Percentiles rank a stretch among this genome's conserved stretches.
Conservation (phyloP, 2,888 invertebrate genomes). For the Meteorus cinctellus region DNA sequence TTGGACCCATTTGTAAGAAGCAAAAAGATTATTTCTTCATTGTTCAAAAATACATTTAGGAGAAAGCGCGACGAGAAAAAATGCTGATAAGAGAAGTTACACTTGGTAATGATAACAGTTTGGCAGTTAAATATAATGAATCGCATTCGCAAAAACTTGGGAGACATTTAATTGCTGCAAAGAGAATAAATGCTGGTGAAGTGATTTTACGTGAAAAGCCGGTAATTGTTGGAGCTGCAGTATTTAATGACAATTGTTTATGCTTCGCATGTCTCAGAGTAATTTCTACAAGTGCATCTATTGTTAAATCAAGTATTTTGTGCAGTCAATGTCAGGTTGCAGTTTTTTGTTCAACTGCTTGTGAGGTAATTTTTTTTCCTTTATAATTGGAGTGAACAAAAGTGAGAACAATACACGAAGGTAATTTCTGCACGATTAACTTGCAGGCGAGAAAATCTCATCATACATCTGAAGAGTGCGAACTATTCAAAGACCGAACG, state of each 20-base stretch:
- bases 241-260: conserved; percentile 55
- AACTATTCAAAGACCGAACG: conserved; percentile 54
- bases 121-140: conserved; percentile 58
- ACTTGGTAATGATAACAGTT: not conserved
- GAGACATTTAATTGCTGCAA: conserved; percentile 81
- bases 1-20: not conserved
- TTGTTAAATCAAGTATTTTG: conserved; percentile 44
- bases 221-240: conserved; percentile 81
- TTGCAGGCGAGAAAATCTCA: conserved; percentile 50
- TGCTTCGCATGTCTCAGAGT: conserved; percentile 66
- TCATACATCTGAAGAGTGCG: conserved; percentile 63
- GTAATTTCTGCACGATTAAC: not conserved
- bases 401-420: not conserved
- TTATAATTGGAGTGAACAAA: conserved; percentile 8
- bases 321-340: conserved; percentile 68
- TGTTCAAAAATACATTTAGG: not conserved
- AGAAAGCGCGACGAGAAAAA: not conserved
- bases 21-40: not conserved
- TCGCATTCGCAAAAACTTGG: conserved; percentile 61
- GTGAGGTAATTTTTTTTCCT: conserved; percentile 61
- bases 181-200: conserved; percentile 81
- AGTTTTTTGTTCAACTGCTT: conserved; percentile 66
- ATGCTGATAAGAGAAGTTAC: conserved; percentile 29
- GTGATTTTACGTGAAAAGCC: conserved; percentile 83
- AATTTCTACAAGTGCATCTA: conserved; percentile 50